Evolutionary conservation across 2,797 vertebrate species (phyloP), one percentile per base, ranked within the genome.

Genomic region (Girardinus metallicus): DNA sequence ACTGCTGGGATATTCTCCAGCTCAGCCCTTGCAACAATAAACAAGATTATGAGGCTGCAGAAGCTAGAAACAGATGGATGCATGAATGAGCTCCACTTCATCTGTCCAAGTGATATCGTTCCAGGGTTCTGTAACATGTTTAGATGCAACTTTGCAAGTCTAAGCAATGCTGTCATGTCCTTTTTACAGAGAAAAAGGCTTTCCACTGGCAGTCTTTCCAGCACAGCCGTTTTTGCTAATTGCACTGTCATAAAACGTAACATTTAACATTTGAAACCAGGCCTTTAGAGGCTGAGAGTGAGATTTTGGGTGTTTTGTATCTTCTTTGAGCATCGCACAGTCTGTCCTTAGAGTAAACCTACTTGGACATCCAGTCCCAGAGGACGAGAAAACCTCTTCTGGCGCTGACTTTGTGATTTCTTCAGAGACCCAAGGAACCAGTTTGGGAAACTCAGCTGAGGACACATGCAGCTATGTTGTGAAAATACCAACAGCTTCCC

Each of bases 401-500:
- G 15, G 26, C 6, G 1, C 23, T 68, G 74, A 41, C 55, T 76
- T 83, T 66, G 31, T 66, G 34, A 36, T 36, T 39, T 82, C 76
- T 79, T 62, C 55, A 1, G 78, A 51, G 80, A 78, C 49, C 51
- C 60, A 16, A 47, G 41, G 77, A 43, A 1, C 41, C 53, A 39
- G n/a, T 82, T 87, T 77, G 47, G 73, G 72, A 83, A 81, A 83
- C 31, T 12, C 66, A 41, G 62, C 60, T 79, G n/a, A 62, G 73
- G 15, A 82, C 73, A 51, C 71, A 60, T 39, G 26, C 74, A 86
- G 80, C 79, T 51, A 84, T 62, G 15, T 39, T 76, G 70, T 76
- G 73, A 85, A 90, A 89, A 83, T 78, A 75, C 51, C 81, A 79
- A 16, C n/a, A 77, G 68, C 41, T 46, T 85, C 83, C 80, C 81